phyloP scores from a whole-genome alignment of 2,113 vertebrate genomes.

The Lathamus discolor region DNA sequence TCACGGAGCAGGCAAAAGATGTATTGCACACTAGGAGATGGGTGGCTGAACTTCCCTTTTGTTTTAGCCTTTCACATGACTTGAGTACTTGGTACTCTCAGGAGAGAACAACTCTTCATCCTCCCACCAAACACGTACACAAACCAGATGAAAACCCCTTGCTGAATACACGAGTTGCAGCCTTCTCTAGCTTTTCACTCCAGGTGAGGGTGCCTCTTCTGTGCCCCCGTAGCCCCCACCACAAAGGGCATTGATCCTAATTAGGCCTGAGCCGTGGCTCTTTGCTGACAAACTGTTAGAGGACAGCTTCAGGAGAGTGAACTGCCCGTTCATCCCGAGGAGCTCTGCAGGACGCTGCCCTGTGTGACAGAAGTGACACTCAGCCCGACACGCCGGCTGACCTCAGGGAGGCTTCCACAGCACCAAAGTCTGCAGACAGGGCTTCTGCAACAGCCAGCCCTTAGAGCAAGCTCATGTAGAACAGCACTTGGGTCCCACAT shows the following conservation, averaged over 20 bases:
- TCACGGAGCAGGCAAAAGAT: background rate
- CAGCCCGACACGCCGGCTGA: rapidly evolving
- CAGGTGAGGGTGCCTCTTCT: background rate
- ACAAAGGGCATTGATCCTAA: background rate
- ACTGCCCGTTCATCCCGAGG: background rate
- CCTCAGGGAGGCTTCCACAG: background rate
- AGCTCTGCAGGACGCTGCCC: background rate
- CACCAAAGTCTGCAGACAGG: background rate
- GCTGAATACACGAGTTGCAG: background rate
- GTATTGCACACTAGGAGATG: background rate
- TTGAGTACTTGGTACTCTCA: background rate
- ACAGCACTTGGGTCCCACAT: rapidly evolving
- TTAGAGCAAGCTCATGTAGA: background rate
- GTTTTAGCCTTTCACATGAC: background rate
- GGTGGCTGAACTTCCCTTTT: background rate
- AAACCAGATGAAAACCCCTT: background rate
- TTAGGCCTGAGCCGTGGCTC: background rate
- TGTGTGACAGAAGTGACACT: background rate
- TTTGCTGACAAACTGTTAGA: background rate
- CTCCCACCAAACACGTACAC: background rate
- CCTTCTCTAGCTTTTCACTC: background rate
- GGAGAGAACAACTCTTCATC: background rate
- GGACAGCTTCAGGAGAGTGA: background rate
- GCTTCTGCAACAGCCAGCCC: background rate
- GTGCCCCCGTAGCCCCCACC: rapidly evolving